phyloP scores from a whole-genome alignment of 30 jellyfish, hydroid and myxozoan species.

The Aurelia aurita region DNA sequence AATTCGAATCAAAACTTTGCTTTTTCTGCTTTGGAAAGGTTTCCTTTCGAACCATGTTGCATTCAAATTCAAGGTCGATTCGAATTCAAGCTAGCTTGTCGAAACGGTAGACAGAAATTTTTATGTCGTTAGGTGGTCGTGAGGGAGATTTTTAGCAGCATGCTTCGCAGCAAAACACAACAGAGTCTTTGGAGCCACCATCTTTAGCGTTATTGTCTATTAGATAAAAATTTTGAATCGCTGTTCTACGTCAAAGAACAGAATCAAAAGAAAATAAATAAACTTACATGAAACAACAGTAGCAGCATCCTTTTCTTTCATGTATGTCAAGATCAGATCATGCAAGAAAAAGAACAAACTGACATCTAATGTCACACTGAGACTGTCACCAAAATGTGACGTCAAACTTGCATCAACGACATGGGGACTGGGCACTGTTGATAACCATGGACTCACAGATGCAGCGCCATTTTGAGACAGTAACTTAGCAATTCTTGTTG shows the following conservation, averaged over 20 bases:
- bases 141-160: too few relatives aligned
- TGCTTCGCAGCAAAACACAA: too few relatives aligned
- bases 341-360: slow-evolving; percentile 90
- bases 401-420: slow-evolving; percentile 81
- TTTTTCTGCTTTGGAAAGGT: too few relatives aligned
- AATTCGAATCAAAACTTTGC: too few relatives aligned
- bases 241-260: neutral
- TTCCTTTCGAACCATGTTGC: too few relatives aligned
- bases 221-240: too few relatives aligned
- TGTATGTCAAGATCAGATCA: slow-evolving; percentile 87
- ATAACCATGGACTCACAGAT: slow-evolving; percentile 66
- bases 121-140: too few relatives aligned
- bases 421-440: slow-evolving; percentile 94
- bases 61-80: too few relatives aligned
- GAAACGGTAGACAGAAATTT: too few relatives aligned
- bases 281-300: slow-evolving; percentile 62
- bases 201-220: too few relatives aligned
- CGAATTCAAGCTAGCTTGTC: too few relatives aligned
- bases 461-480: slow-evolving; percentile 44
- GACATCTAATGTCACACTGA: slow-evolving; percentile 96
- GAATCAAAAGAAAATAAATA: neutral
- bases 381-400: slow-evolving; percentile 84
- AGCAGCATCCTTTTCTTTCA: slow-evolving; percentile 95
- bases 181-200: too few relatives aligned
- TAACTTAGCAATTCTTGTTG: slow-evolving; percentile 66